Evolutionary conservation across 2,113 vertebrate genomes (phyloP).

Genomic region (Chiloscyllium plagiosum): DNA sequence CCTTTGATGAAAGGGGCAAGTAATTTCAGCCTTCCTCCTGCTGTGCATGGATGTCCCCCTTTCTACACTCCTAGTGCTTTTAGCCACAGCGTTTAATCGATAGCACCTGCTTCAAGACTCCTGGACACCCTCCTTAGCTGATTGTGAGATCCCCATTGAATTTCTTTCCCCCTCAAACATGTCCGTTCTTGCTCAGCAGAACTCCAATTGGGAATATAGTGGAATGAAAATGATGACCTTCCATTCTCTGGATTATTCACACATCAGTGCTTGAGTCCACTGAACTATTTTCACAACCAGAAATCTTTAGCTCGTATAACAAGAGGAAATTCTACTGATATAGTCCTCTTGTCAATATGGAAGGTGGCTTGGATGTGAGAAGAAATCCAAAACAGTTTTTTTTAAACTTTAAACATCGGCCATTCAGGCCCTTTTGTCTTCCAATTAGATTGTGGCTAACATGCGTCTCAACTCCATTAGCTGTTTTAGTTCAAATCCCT

Average conservation of each 20-base stretch:
- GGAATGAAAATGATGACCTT: neutral
- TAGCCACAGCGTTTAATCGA: neutral
- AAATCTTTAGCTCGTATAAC: neutral
- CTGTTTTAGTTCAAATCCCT: neutral
- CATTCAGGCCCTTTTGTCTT: neutral
- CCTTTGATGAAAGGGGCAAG: neutral
- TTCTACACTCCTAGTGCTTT: neutral
- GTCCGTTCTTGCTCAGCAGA: neutral
- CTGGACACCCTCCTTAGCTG: neutral
- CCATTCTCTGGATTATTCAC: neutral
- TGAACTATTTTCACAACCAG: neutral
- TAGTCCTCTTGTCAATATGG: neutral
- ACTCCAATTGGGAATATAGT: neutral
- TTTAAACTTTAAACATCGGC: neutral
- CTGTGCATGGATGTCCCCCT: neutral
- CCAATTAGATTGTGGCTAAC: neutral
- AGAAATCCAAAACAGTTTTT: neutral
- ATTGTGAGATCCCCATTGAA: neutral
- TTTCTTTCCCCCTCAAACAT: neutral
- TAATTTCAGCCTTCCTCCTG: neutral
- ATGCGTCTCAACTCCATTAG: neutral
- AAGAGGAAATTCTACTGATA: neutral
- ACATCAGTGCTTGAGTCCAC: neutral
- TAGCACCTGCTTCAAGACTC: neutral
- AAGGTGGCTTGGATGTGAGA: neutral